Percentiles rank a stretch among this genome's conserved stretches.
Evolutionary conservation across 2,797 vertebrate species (phyloP).

Genomic region (Pseudochromis fuscus): DNA sequence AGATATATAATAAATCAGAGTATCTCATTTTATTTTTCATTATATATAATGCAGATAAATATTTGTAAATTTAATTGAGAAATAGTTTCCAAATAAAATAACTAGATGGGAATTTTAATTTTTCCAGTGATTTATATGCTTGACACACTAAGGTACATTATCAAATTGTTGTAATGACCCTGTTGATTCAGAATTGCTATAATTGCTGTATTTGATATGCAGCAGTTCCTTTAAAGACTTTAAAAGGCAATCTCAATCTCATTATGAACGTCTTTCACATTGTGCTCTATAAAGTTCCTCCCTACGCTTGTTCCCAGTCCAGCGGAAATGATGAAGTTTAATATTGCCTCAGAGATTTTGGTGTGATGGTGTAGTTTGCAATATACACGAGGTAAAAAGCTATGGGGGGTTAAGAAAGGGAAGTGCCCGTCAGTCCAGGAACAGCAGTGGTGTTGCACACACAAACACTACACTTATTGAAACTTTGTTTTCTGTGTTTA

Average conservation of each 20-base stretch:
- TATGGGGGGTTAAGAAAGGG: no score
- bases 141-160: neutral
- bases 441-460: neutral
- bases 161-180: neutral
- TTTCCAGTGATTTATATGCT: neutral
- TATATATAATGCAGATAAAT: no score
- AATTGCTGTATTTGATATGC: conserved; percentile 1
- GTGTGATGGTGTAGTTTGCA: neutral
- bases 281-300: neutral
- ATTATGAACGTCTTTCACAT: neutral
- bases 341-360: neutral
- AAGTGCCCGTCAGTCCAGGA: neutral
- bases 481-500: conserved; percentile 46
- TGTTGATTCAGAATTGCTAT: neutral
- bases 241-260: neutral
- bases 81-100: neutral
- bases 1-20: neutral
- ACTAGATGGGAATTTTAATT: neutral
- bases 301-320: neutral
- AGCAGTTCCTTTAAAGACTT: neutral
- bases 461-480: conserved; percentile 28
- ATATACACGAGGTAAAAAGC: neutral
- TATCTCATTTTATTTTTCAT: neutral
- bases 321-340: neutral
- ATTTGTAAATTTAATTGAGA: neutral